Evolutionary conservation across 2,113 vertebrate species (phyloP), one percentile per base, ranked within the genome.

Genomic region (Cynocephalus volans): DNA sequence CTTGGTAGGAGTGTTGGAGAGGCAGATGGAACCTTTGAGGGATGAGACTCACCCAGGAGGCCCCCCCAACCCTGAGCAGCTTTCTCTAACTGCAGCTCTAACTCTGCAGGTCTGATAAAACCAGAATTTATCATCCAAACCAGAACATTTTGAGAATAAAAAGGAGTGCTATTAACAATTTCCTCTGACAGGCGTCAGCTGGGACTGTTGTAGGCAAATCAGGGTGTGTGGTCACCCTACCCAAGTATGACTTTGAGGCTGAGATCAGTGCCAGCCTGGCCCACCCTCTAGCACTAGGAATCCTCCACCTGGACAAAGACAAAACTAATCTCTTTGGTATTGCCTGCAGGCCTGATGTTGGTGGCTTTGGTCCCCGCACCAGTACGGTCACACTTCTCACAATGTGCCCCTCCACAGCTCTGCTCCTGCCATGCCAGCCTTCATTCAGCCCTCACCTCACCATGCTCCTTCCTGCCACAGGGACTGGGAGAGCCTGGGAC

Each of bases 111-210:
- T 60, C 12, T 62, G 67, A 65, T 12, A 85, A 70, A 0, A 50
- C 9, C 85, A 56, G 33, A 62, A 83, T 70, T 83, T 80, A 54
- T 54, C 45, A 33, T 58, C 24, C 10, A 24, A 82, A 82, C 52
- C 41, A 92, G 80, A 93, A 95, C 52, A n/a, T 87, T 80, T 67
- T 90, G 95, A 90, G 76, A 89, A 54, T 73, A n/a, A 85, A 79
- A 9, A 8, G 28, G 19, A 14, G 0, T 36, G 65, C 21, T 77
- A 9, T 95, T 84, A 87, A 73, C 79, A 94, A 76, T 24, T 73
- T 23, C 45, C 14, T 60, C 23, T 69, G 65, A 33, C 13, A 41
- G 77, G 60, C 36, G 6, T 81, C 13, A 41, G 21, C 84, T 1
- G 26, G 90, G 41, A n/a, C 90, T 94, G 26, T 36, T 50, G 15